Base-by-base conservation (phyloP, 2,888 invertebrate genomes). In the Eremobia ochroleuca region DNA sequence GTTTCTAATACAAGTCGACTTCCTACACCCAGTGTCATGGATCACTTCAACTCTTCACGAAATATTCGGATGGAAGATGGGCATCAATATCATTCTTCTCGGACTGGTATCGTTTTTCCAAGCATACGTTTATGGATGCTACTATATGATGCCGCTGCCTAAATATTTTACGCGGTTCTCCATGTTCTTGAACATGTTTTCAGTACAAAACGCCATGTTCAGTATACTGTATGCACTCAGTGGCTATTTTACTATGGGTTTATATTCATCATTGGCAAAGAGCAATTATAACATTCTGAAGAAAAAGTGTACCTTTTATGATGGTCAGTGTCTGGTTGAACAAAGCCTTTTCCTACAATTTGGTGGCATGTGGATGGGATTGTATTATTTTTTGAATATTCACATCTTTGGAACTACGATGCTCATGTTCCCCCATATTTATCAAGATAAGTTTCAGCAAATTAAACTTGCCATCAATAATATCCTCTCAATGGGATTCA, bases 81-180 rank as follows among this genome's bases (percentile, higher is more conserved):
- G 97, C 95, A 92, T 98, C 0, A 98, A 97, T 87, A 97, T 98
- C 66, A 93, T 98, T 43, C 97, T 98, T 0, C 97, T 98, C 31
- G 95, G 97, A 21, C 91, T 96, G 43, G 97, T 98, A 1, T 97
- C 98, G 18, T 97, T 98, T 80, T 96, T 98, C 11, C 98, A 98
- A 94, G 98, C 98, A n/a, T 95, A 98, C 61, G 96, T 98, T 55
- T 97, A 98, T 90, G 98, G 98, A 66, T 98, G 98, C 90, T 97
- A 97, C 85, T 98, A 98, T 87, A 96, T 98, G 40, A 95, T 97
- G 34, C 97, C 97, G 69, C 94, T 97, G 58, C 96, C 97, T 0
- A 98, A 97, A 88, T 97, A 97, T 82, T 97, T 97, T 59, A 98
- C 98, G 25, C 97, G 98, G 88, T 98, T 98, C 88, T 97, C 97